A percentile compares a stretch with the other conserved stretches of the same genome.
These are phyloP conservation scores for Leptopilina clavipes DNA, from an alignment of 1,140 invertebrate genomes.

Conservation along the genomic window DNA sequence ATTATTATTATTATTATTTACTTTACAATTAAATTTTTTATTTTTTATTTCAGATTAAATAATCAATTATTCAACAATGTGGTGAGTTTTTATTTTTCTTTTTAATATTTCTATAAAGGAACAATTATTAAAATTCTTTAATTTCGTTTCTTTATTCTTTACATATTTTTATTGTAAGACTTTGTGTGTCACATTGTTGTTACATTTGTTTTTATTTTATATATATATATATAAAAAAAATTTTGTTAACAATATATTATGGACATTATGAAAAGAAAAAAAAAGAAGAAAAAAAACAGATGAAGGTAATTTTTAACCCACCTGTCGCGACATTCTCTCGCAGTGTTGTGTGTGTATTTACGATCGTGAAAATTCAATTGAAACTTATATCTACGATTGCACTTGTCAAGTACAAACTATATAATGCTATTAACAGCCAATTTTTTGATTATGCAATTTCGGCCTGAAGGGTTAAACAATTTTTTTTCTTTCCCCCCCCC, in stretches of 20 bases:
- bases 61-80: too few species aligned
- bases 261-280: not conserved
- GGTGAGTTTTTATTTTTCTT: too few species aligned
- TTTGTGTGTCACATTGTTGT: not conserved
- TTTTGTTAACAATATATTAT: too few species aligned
- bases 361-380: constrained; percentile 45
- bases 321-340: constrained; percentile 32
- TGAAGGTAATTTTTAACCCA: constrained; percentile 26
- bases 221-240: too few species aligned
- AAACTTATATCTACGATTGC: constrained; percentile 35
- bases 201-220: not conserved
- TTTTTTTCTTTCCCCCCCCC: too few species aligned
- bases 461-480: constrained; percentile 40
- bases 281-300: not conserved
- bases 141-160: too few species aligned
- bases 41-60: too few species aligned
- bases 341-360: not conserved
- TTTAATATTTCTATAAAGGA: too few species aligned
- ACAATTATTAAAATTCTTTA: too few species aligned
- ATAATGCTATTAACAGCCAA: constrained; percentile 49
- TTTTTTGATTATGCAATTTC: constrained; percentile 46
- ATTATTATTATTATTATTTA: too few species aligned
- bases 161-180: not conserved
- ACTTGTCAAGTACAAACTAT: constrained; percentile 43
- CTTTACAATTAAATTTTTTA: too few species aligned